Evolutionary conservation across 2,797 vertebrate species (phyloP).

Genomic region (Alfaro cultratus): DNA sequence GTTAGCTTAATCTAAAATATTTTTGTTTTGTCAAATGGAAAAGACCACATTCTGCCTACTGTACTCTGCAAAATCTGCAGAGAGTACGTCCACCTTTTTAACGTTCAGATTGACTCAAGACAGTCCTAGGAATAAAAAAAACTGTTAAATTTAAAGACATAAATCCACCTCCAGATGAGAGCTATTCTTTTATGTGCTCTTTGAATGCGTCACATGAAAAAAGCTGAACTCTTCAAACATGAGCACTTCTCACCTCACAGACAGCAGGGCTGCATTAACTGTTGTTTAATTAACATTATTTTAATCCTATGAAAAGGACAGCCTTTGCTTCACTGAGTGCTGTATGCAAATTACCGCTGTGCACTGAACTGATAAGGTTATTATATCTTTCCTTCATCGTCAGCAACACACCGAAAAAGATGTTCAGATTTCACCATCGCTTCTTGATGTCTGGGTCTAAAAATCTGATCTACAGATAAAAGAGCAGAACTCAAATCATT

Average conservation of each 20-base stretch:
- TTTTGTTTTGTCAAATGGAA: background rate
- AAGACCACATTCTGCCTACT: background rate
- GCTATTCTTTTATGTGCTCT: slow-evolving; percentile 16
- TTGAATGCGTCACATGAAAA: slow-evolving; percentile 22
- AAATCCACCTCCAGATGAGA: slow-evolving; percentile 3
- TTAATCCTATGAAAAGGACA: slow-evolving; percentile 64
- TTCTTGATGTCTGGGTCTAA: slow-evolving; percentile 5
- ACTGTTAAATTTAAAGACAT: slow-evolving; percentile 13
- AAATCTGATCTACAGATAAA: slow-evolving; percentile 36
- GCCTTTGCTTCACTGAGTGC: slow-evolving; percentile 42
- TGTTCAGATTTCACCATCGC: slow-evolving; percentile 25
- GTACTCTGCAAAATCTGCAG: background rate
- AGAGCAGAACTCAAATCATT: slow-evolving; percentile 33
- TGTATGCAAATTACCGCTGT: slow-evolving; percentile 41
- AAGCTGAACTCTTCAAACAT: slow-evolving; percentile 25
- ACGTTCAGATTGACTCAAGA: slow-evolving; percentile 16
- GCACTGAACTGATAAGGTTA: slow-evolving; percentile 41
- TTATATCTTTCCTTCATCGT: slow-evolving; percentile 20
- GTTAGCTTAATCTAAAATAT: background rate
- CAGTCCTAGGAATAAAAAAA: slow-evolving; percentile 27
- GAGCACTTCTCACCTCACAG: slow-evolving; percentile 31
- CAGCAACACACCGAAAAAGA: slow-evolving; percentile 5
- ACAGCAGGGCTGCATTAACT: slow-evolving; percentile 28
- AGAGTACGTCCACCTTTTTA: background rate
- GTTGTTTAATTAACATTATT: slow-evolving; percentile 60